Conservation (phyloP, 2,888 invertebrate genomes). For the Phlogophora meticulosa region DNA sequence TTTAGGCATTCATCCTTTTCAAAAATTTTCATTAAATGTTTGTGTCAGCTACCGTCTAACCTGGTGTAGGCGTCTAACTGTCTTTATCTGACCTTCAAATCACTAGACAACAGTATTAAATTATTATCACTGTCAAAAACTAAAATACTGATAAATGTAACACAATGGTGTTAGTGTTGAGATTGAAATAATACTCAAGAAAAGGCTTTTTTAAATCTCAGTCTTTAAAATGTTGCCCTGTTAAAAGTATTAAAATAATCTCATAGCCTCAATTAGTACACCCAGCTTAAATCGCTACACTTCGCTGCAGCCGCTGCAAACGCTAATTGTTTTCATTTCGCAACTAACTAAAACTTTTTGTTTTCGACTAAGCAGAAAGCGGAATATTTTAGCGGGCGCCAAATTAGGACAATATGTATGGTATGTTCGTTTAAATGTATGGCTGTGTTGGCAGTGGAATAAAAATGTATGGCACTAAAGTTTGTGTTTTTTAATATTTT, state of each 20-base stretch:
- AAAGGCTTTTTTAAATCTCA: background rate
- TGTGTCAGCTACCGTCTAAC: too few relatives aligned
- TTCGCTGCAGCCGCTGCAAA: constrained; percentile 61
- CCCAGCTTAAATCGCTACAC: constrained; percentile 55
- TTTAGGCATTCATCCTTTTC: too few relatives aligned
- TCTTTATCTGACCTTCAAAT: too few relatives aligned
- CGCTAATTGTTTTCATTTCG: constrained; percentile 64
- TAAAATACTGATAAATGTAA: too few relatives aligned
- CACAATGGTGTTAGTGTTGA: too few relatives aligned
- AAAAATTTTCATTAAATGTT: too few relatives aligned
- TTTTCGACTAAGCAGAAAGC: constrained; percentile 46
- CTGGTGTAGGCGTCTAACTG: too few relatives aligned
- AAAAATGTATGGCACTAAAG: constrained; percentile 13
- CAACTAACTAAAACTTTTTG: constrained; percentile 65
- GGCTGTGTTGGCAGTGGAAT: constrained; percentile 7
- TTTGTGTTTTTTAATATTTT: constrained; percentile 1
- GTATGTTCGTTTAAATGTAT: constrained; percentile 40
- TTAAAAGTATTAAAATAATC: constrained; percentile 20
- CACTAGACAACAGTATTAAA: too few relatives aligned
- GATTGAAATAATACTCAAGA: too few relatives aligned
- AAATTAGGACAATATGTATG: constrained; percentile 51
- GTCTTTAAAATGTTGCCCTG: background rate
- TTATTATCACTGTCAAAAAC: too few relatives aligned
- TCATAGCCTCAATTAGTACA: constrained; percentile 44
- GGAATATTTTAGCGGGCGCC: constrained; percentile 55